Evolutionary conservation across 2,113 vertebrate species (phyloP).

Genomic region (Corythoichthys haematopterus): DNA sequence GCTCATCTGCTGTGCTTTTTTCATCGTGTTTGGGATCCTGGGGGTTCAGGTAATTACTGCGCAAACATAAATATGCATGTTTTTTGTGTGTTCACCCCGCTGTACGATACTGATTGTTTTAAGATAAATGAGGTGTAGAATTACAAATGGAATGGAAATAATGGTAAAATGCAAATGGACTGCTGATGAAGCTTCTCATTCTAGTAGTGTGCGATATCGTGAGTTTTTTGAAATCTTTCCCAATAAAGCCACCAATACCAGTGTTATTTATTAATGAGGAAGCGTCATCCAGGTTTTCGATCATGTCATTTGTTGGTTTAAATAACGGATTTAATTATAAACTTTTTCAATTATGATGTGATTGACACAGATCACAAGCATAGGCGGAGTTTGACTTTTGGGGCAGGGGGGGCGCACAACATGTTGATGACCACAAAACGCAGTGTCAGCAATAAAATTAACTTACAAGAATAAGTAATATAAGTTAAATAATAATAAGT

Average conservation of each 20-base stretch:
- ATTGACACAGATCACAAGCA: too few relatives aligned
- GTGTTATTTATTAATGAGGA: too few relatives aligned
- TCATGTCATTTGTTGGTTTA: too few relatives aligned
- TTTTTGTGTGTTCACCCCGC: slow-evolving; percentile 12
- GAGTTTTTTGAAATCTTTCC: neutral
- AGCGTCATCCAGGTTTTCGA: too few relatives aligned
- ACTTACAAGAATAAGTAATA: too few relatives aligned
- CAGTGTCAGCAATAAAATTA: too few relatives aligned
- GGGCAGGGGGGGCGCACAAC: too few relatives aligned
- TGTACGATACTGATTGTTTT: slow-evolving; percentile 25
- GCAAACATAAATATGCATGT: slow-evolving; percentile 15
- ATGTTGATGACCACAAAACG: too few relatives aligned
- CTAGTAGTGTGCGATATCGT: neutral
- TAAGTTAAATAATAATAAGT: too few relatives aligned
- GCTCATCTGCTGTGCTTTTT: slow-evolving; percentile 97
- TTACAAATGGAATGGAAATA: slow-evolving; percentile 40
- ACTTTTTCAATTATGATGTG: too few relatives aligned
- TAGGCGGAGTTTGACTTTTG: too few relatives aligned
- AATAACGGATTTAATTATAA: too few relatives aligned
- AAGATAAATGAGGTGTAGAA: slow-evolving; percentile 37
- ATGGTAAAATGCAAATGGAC: slow-evolving; percentile 54
- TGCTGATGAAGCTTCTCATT: slow-evolving; percentile 51
- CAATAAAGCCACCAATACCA: neutral
- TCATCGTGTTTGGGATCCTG: slow-evolving; percentile 95
- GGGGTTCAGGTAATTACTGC: slow-evolving; percentile 85